Evolutionary conservation across 2,888 invertebrate species (phyloP).

Genomic region (Microdon myrmicae): DNA sequence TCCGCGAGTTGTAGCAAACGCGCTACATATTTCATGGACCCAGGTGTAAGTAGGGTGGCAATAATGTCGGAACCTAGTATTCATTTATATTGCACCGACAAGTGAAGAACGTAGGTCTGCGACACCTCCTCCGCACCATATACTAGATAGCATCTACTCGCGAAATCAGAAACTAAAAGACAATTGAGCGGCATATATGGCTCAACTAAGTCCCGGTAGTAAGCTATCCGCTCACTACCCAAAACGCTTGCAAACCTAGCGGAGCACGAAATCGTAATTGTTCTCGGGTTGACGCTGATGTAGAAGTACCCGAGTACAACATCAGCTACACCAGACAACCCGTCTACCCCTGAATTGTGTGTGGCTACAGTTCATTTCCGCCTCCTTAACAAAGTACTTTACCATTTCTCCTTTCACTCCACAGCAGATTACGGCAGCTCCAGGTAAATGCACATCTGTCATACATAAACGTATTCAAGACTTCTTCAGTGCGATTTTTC

Average conservation of each 20-base stretch:
- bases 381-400: constrained; percentile 39
- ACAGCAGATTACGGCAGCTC: too few species aligned
- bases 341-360: too few species aligned
- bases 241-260: not conserved
- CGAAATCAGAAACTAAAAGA: constrained; percentile 47
- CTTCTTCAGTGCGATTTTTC: constrained; percentile 27
- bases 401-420: too few species aligned
- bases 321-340: constrained; percentile 48
- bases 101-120: constrained; percentile 36
- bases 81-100: constrained; percentile 34
- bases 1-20: constrained; percentile 13
- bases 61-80: constrained; percentile 32
- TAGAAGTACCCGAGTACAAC: constrained; percentile 49
- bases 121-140: too few species aligned
- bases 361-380: constrained; percentile 46
- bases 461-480: constrained; percentile 24
- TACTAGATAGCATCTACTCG: constrained; percentile 45
- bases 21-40: constrained; percentile 20
- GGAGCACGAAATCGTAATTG: constrained; percentile 42
- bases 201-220: not conserved
- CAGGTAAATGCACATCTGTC: constrained; percentile 17
- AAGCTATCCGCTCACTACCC: constrained; percentile 2
- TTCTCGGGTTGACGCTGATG: constrained; percentile 47
- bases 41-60: constrained; percentile 5
- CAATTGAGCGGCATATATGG: constrained; percentile 21